A percentile compares a stretch with the other conserved stretches of the same genome.
Evolutionary conservation across 2,797 vertebrate species (phyloP).

Genomic region (Tapera naevia): DNA sequence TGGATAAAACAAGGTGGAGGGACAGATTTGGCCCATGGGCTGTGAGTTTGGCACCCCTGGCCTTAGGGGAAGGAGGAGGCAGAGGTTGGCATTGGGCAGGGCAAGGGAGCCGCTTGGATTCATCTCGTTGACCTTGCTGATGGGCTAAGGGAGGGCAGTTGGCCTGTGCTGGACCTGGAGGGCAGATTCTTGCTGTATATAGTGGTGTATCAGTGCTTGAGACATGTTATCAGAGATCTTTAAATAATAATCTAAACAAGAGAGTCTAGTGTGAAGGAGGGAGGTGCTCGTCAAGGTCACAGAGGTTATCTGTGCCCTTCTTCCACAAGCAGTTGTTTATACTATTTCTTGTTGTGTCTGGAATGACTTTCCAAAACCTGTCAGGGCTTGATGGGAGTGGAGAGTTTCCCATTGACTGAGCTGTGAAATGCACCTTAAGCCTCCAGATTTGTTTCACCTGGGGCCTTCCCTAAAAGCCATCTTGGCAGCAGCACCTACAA

Average conservation of each 20-base stretch:
- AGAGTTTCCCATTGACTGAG: not conserved
- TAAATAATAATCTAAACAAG: not conserved
- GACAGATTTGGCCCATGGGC: too few species aligned
- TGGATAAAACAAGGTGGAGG: too few species aligned
- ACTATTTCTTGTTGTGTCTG: not conserved
- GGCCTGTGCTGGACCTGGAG: not conserved
- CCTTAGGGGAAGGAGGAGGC: not conserved
- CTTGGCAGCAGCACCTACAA: not conserved
- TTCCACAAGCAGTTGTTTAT: not conserved
- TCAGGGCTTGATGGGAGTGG: rapidly evolving
- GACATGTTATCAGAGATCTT: not conserved
- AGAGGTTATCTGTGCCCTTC: not conserved
- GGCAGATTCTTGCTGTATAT: not conserved
- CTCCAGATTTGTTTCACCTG: not conserved
- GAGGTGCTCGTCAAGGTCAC: not conserved
- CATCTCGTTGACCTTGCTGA: not conserved
- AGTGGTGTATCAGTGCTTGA: not conserved
- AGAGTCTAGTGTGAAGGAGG: not conserved
- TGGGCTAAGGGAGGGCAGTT: not conserved
- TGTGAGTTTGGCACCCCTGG: too few species aligned
- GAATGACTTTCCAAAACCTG: not conserved
- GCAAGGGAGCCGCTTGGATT: not conserved
- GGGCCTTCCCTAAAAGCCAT: not conserved
- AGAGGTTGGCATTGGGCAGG: not conserved
- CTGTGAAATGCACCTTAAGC: not conserved